Conservation (phyloP, 1,140 invertebrate species). For the Vanessa tameamea region DNA sequence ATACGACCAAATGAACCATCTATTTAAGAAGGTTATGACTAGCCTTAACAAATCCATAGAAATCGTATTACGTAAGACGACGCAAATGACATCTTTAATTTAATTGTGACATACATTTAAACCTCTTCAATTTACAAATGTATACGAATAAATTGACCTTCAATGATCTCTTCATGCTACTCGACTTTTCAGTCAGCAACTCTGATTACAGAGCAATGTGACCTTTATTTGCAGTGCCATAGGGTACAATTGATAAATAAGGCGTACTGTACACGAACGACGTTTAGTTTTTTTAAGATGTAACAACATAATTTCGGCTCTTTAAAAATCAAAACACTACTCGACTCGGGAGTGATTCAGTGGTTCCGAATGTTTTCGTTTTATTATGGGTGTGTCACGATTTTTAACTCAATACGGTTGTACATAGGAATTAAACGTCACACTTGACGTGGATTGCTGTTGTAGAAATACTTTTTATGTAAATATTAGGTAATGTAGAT, state of each 20-base stretch:
- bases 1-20: constrained; percentile 12
- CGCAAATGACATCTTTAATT: constrained; percentile 34
- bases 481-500: constrained; percentile 15
- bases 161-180: constrained; percentile 24
- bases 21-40: constrained; percentile 22
- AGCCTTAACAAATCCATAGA: constrained; percentile 22
- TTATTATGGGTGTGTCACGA: constrained; percentile 25
- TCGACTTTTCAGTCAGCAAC: constrained; percentile 9
- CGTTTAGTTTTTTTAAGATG: constrained; percentile 15
- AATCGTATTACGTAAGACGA: constrained; percentile 28
- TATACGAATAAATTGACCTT: constrained; percentile 29
- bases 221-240: background rate
- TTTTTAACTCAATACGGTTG: constrained; percentile 20
- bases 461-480: constrained; percentile 6
- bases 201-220: background rate
- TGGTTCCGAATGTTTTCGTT: constrained; percentile 24
- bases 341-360: constrained; percentile 23
- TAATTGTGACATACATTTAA: constrained; percentile 34
- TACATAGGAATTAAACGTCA: constrained; percentile 1
- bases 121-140: constrained; percentile 24
- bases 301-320: constrained; percentile 27
- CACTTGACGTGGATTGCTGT: background rate
- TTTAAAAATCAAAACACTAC: constrained; percentile 30
- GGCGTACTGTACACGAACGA: background rate
- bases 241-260: background rate